Evolutionary conservation across 2,113 vertebrate genomes (phyloP).

Genomic region (Desmodus rotundus): DNA sequence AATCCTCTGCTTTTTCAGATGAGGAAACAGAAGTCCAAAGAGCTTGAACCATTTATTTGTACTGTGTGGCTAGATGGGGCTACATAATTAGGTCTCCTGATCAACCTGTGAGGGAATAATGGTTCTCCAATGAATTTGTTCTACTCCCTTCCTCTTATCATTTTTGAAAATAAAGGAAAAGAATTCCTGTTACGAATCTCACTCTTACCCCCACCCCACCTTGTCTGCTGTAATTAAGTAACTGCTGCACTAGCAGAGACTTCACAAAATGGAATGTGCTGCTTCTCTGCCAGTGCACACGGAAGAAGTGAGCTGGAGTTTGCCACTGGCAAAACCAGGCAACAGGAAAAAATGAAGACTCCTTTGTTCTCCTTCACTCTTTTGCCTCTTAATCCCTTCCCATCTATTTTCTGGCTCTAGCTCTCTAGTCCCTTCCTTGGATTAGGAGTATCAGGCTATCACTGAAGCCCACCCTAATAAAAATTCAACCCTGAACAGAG

Average conservation of each 20-base stretch:
- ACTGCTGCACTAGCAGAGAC: not conserved
- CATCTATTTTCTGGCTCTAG: not conserved
- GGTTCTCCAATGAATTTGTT: not conserved
- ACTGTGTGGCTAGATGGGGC: not conserved
- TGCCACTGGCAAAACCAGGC: not conserved
- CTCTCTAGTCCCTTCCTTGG: not conserved
- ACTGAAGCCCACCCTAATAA: not conserved
- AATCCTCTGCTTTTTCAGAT: not conserved
- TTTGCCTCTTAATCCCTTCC: not conserved
- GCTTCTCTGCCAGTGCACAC: not conserved
- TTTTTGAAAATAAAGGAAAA: slow-evolving; percentile 5
- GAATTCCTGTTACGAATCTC: not conserved
- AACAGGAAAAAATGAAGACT: not conserved
- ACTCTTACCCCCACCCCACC: not conserved
- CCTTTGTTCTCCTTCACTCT: not conserved
- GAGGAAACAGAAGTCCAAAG: not conserved
- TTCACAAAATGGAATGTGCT: not conserved
- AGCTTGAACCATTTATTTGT: not conserved
- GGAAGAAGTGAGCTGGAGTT: not conserved
- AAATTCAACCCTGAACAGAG: not conserved
- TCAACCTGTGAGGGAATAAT: not conserved
- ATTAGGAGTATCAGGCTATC: not conserved
- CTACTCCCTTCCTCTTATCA: not conserved
- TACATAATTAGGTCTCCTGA: not conserved
- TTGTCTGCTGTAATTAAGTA: not conserved